phyloP scores from a whole-genome alignment of 2,888 invertebrate genomes.

The Nyleta sp. region DNA sequence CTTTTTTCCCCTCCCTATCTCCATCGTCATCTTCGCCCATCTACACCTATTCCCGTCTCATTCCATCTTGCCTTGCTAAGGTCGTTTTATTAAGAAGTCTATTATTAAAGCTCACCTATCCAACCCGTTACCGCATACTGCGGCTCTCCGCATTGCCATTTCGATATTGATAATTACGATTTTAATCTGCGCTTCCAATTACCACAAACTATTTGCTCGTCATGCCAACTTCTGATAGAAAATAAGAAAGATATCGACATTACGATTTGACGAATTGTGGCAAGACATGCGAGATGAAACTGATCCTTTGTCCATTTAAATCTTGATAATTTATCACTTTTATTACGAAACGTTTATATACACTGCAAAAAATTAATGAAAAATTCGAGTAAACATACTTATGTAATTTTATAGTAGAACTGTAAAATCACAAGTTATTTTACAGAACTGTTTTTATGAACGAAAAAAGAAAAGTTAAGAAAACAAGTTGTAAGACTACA shows the following conservation, averaged over 20 bases:
- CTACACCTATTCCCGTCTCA: conserved; percentile 39
- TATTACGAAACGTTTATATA: too few species aligned
- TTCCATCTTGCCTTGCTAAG: conserved; percentile 68
- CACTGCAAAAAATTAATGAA: too few species aligned
- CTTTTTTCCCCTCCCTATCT: conserved; percentile 59
- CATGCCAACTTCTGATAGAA: conserved; percentile 37
- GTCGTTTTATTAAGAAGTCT: conserved; percentile 78
- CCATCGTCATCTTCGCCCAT: conserved; percentile 6
- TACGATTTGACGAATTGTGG: conserved; percentile 10
- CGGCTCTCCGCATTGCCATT: conserved; percentile 69
- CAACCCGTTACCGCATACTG: conserved; percentile 74
- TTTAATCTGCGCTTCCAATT: conserved; percentile 77
- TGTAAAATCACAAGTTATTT: too few species aligned
- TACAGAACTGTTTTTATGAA: too few species aligned
- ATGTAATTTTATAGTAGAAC: too few species aligned
- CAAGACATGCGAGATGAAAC: not conserved
- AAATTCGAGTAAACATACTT: too few species aligned
- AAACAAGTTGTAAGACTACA: too few species aligned
- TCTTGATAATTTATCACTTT: too few species aligned
- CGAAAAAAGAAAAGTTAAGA: too few species aligned
- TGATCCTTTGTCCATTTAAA: not conserved
- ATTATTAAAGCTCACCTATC: conserved; percentile 78
- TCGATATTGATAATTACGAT: conserved; percentile 78
- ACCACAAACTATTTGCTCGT: conserved; percentile 72
- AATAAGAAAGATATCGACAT: conserved; percentile 15